phyloP scores from a whole-genome alignment of 2,113 vertebrate species.

The Leptosomus discolor region DNA sequence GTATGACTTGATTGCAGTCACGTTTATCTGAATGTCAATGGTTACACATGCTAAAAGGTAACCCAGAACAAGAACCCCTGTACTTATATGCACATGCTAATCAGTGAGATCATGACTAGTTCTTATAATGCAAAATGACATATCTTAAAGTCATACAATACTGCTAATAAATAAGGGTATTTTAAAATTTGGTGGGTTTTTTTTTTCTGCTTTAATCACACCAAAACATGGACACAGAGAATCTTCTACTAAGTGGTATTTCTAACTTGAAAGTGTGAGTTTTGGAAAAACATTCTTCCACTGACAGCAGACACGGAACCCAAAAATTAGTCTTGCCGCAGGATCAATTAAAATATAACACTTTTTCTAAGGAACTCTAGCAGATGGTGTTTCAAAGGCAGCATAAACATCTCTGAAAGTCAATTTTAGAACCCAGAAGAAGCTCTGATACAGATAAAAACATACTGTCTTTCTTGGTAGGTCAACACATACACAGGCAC shows the following conservation, averaged over 20 bases:
- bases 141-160: not conserved
- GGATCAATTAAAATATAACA: not conserved
- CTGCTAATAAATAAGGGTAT: not conserved
- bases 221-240: not conserved
- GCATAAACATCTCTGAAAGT: not conserved
- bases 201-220: not conserved
- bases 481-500: not conserved
- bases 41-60: conserved; percentile 17
- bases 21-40: conserved; percentile 31
- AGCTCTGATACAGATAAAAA: not conserved
- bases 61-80: not conserved
- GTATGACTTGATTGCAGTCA: conserved; percentile 38
- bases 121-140: conserved; percentile 5
- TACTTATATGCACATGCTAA: not conserved
- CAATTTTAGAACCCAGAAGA: not conserved
- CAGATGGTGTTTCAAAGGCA: not conserved
- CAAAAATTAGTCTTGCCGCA: not conserved
- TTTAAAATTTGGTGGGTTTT: not conserved
- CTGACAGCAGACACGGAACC: not conserved
- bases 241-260: not conserved
- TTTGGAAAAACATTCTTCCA: not conserved
- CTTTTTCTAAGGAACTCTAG: not conserved
- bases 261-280: not conserved
- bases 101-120: not conserved
- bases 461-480: not conserved